These are phyloP conservation scores for Asobara japonica DNA, from an alignment of 1,140 invertebrate genomes.

Conservation along the genomic window DNA sequence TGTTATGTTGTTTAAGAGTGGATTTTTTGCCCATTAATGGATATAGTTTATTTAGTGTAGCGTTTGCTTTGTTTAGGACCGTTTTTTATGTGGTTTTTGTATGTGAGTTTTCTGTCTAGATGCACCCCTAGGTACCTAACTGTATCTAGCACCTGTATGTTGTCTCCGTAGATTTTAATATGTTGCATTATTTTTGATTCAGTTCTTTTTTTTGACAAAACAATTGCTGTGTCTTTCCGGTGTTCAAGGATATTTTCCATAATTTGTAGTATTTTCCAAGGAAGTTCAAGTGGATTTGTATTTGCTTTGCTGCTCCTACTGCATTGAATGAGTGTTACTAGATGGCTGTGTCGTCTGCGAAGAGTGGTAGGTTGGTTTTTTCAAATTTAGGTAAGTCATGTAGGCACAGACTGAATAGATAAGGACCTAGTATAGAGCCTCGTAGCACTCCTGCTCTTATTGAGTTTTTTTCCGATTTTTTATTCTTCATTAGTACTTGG, in stretches of 20 bases:
- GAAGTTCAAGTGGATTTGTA: slow-evolving; percentile 28
- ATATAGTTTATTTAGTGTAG: slow-evolving; percentile 19
- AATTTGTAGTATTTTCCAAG: slow-evolving; percentile 25
- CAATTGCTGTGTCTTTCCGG: slow-evolving; percentile 35
- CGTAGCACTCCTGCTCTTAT: slow-evolving; percentile 44
- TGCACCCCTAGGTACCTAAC: slow-evolving; percentile 34
- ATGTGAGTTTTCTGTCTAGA: slow-evolving; percentile 28
- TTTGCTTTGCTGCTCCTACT: background rate
- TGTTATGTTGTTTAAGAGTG: slow-evolving; percentile 27
- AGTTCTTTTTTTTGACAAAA: slow-evolving; percentile 26
- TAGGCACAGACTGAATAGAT: slow-evolving; percentile 31
- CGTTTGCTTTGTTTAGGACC: slow-evolving; percentile 18
- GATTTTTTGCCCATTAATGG: slow-evolving; percentile 30
- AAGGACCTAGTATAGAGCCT: slow-evolving; percentile 35
- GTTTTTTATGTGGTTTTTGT: slow-evolving; percentile 25
- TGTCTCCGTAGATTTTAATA: background rate
- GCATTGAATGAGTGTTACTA: slow-evolving; percentile 21
- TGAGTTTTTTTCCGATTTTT: too few species aligned
- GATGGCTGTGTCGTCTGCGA: slow-evolving; percentile 37
- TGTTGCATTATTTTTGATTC: slow-evolving; percentile 13
- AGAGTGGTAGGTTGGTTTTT: slow-evolving; percentile 29
- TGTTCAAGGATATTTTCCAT: slow-evolving; percentile 45
- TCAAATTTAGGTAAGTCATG: slow-evolving; percentile 29
- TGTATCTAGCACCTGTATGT: slow-evolving; percentile 5
- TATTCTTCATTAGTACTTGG: too few species aligned